Base-by-base conservation (phyloP, 2,888 invertebrate genomes). In the Cheilosia pagana region DNA sequence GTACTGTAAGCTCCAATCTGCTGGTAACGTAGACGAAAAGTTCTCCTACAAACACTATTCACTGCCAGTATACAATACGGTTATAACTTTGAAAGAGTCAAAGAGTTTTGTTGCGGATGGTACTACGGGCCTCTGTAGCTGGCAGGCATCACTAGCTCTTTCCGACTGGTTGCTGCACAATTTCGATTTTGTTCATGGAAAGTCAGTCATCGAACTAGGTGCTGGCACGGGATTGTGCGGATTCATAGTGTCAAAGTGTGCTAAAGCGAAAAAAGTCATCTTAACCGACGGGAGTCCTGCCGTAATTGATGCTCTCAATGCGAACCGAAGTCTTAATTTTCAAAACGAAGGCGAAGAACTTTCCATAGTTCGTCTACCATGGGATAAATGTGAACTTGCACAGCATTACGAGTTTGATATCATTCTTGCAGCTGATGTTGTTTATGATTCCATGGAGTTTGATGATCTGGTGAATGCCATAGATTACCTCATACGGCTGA, bases 221-320 rank as follows among this genome's bases (percentile, higher is more conserved):
- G 95, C 95, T 12, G 97, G 97, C 28, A 93, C 95, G 19, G 97
- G 97, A 0, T 93, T 96, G 67, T 93, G 95, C 43, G 96, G 96
- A 19, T 92, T 96, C 43, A 92, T 94, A 3, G 90, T 95, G 43
- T 92, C 93, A 31, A 93, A 93, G 71, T 95, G 95, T 88, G 95
- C 95, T 88, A 31, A 87, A 0, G 93, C 94, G 0, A 91, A 92
- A 67, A 91, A 92, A 59, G 92, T 95, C 55, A 92, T 93, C 67
- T 93, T 96, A 62, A 94, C 95, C 16, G 97, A 97, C 90, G 95
- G 94, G 88, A 96, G 96, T 89, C 88, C 91, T 0, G 92, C 93
- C 60, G 96, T 97, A 25, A 90, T 96, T 19, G 92, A 93, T 39
- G 92, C 94, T 45, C 92, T 96, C 65, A 91, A 91, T 86, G 92